Evolutionary conservation across 2,113 vertebrate genomes (phyloP).

Genomic region (Strix aluco): DNA sequence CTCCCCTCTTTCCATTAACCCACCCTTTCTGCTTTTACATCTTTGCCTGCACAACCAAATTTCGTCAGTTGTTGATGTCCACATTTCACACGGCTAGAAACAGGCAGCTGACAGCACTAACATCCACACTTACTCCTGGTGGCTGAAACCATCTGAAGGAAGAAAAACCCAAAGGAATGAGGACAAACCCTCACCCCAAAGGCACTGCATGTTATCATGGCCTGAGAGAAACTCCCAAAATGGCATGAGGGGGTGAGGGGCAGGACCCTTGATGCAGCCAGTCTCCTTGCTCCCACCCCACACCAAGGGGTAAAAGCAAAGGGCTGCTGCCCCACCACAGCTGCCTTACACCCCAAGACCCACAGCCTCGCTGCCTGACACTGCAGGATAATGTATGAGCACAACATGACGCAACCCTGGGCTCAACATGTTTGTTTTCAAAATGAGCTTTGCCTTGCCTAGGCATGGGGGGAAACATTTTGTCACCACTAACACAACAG

Average conservation of each 20-base stretch:
- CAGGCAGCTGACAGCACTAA: background rate
- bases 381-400: background rate
- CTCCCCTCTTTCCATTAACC: background rate
- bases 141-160: background rate
- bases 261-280: background rate
- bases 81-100: background rate
- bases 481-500: background rate
- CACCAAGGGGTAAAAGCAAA: background rate
- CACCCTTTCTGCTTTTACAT: background rate
- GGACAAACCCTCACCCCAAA: background rate
- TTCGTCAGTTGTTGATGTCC: fast-evolving
- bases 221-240: background rate
- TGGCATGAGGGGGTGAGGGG: background rate
- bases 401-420: background rate
- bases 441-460: background rate
- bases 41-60: background rate
- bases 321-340: background rate
- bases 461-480: fast-evolving
- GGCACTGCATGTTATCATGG: background rate
- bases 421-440: background rate
- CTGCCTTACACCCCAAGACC: fast-evolving
- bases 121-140: background rate
- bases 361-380: background rate
- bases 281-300: background rate
- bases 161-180: background rate